A percentile compares a stretch with the other conserved stretches of the same genome.
Evolutionary conservation across 1,140 invertebrate genomes (phyloP).

Genomic region (Pseudomyrmex pallidus): DNA sequence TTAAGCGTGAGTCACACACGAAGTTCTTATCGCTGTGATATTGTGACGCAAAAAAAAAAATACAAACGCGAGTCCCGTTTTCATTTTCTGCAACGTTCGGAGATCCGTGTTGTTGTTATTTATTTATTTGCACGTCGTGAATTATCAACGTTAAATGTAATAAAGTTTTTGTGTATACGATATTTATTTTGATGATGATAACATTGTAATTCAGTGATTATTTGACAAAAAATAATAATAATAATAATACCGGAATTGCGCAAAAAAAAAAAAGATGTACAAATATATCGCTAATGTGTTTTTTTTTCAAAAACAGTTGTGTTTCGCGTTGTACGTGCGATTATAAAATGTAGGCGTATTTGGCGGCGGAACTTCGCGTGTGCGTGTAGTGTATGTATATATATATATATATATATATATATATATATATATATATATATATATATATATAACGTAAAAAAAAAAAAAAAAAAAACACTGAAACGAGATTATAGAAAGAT

Average conservation of each 20-base stretch:
- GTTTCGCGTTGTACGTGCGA: background rate
- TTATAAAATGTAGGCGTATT: background rate
- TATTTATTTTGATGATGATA: no score
- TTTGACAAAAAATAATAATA: no score
- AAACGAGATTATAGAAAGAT: conserved; percentile 61
- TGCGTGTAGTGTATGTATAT: conserved; percentile 38
- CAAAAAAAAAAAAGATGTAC: no score
- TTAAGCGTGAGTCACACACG: conserved; percentile 46
- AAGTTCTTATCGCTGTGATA: conserved; percentile 38
- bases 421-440: conserved; percentile 28
- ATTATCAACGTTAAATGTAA: no score
- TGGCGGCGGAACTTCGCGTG: conserved; percentile 32
- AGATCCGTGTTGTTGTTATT: no score
- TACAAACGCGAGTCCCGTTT: background rate
- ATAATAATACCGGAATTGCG: no score
- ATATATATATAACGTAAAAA: conserved; percentile 23
- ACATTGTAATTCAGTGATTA: no score
- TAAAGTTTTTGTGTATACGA: no score
- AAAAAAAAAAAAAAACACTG: background rate
- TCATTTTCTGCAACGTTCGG: background rate
- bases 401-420: conserved; percentile 31
- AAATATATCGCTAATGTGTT: background rate
- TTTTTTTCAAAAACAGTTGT: background rate
- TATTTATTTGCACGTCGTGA: no score
- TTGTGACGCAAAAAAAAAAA: conserved; percentile 4